Conservation (phyloP, 2,888 invertebrate species). For the Aspidiotus destructor region DNA sequence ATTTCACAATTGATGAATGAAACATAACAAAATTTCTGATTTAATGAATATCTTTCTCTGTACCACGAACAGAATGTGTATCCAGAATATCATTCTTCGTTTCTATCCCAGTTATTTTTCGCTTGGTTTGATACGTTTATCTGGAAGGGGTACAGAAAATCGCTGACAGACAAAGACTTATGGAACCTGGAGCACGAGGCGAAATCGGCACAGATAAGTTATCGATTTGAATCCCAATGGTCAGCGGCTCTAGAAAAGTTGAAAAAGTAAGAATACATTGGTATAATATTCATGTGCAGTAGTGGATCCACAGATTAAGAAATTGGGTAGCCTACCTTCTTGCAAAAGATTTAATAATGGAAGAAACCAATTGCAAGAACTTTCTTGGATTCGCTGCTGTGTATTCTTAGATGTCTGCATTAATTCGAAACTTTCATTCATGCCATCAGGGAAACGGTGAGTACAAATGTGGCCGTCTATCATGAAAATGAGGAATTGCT, state of each 20-base stretch:
- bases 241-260: slow-evolving; percentile 45
- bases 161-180: slow-evolving; percentile 69
- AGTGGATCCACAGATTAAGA: no score
- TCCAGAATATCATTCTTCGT: slow-evolving; percentile 76
- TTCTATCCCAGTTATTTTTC: slow-evolving; percentile 74
- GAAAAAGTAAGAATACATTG: slow-evolving; percentile 4
- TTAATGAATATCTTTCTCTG: background rate
- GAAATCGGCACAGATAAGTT: slow-evolving; percentile 66
- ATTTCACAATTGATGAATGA: slow-evolving; percentile 35
- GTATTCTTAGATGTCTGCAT: no score
- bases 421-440: background rate
- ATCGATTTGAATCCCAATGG: slow-evolving; percentile 77
- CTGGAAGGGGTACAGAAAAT: slow-evolving; percentile 72
- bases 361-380: no score
- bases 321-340: no score
- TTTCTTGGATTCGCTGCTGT: no score
- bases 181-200: slow-evolving; percentile 85
- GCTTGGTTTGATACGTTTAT: slow-evolving; percentile 85
- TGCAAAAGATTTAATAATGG: no score
- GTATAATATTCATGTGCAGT: no score
- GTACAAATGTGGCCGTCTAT: slow-evolving; percentile 1
- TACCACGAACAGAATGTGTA: slow-evolving; percentile 62
- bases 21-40: background rate
- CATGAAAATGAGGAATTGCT: slow-evolving; percentile 16
- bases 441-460: slow-evolving; percentile 3